These are phyloP conservation scores for Drosophila affinis DNA, from an alignment of 2,888 invertebrate genomes.

Conservation along the genomic window DNA sequence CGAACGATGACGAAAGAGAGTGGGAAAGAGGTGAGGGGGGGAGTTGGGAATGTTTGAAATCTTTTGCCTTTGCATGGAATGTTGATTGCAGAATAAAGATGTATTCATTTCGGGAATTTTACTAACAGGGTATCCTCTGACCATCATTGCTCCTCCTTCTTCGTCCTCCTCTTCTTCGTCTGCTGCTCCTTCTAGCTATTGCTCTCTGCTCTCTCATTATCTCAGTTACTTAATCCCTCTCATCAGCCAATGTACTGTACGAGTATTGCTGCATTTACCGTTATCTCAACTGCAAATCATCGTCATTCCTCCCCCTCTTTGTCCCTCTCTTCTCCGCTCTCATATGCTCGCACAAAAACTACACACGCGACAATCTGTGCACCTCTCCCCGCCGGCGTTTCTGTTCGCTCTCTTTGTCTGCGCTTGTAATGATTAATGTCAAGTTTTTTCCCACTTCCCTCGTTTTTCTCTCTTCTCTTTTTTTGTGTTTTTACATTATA, in stretches of 20 bases:
- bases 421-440: conserved; percentile 76
- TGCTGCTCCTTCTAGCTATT: no score
- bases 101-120: conserved; percentile 7
- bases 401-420: conserved; percentile 47
- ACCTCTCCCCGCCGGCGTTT: neutral
- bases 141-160: neutral
- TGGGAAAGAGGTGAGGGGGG: neutral
- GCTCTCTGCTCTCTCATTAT: neutral
- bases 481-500: conserved; percentile 18
- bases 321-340: neutral
- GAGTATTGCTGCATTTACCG: neutral
- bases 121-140: neutral
- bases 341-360: conserved; percentile 26
- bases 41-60: conserved; percentile 26
- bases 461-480: conserved; percentile 36
- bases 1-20: neutral
- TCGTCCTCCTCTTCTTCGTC: no score
- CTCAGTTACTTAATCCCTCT: neutral
- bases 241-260: neutral
- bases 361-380: conserved; percentile 68
- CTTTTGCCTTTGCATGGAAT: conserved; percentile 13
- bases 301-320: neutral
- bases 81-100: conserved; percentile 2
- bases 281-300: conserved; percentile 1
- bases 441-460: conserved; percentile 49